Percentiles rank a stretch among this genome's conserved stretches.
Evolutionary conservation across 2,888 invertebrate species (phyloP).

Genomic region (Ophioninae sp.): DNA sequence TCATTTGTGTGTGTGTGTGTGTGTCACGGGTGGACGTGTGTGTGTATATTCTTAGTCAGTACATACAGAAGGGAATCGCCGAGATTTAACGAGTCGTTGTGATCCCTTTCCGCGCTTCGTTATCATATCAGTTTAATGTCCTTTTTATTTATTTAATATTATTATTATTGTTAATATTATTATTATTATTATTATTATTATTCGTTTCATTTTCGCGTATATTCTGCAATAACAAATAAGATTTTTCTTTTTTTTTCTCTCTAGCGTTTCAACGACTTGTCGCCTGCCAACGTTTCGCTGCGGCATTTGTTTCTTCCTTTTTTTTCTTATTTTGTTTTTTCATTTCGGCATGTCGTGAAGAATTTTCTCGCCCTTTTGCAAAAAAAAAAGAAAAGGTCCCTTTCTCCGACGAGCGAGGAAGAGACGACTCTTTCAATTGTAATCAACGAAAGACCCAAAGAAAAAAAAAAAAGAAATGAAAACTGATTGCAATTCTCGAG

Average conservation of each 20-base stretch:
- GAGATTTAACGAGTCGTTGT: slow-evolving; percentile 33
- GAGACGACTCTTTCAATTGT: not conserved
- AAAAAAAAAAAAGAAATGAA: not conserved
- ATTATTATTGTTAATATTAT: not conserved
- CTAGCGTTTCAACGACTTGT: slow-evolving; percentile 52
- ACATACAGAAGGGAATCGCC: slow-evolving; percentile 49
- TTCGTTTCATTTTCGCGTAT: slow-evolving; percentile 9
- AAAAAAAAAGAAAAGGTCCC: too few species aligned
- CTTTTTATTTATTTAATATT: slow-evolving; percentile 37
- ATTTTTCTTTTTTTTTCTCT: slow-evolving; percentile 43
- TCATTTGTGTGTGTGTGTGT: not conserved
- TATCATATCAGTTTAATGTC: slow-evolving; percentile 39
- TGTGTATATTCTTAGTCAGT: slow-evolving; percentile 40
- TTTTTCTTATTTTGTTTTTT: not conserved
- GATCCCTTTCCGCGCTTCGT: slow-evolving; percentile 34
- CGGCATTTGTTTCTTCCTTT: slow-evolving; percentile 41
- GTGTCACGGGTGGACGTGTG: not conserved
- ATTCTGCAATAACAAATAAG: slow-evolving; percentile 55
- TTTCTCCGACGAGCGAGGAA: not conserved
- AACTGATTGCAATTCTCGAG: not conserved
- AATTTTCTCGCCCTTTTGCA: not conserved
- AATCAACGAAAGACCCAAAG: not conserved
- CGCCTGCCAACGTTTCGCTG: slow-evolving; percentile 49
- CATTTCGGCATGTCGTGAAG: too few species aligned
- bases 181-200: too few species aligned